These are phyloP conservation scores for Mactra quadrangularis DNA, from an alignment of 1,140 invertebrate species.

Conservation along the genomic window DNA sequence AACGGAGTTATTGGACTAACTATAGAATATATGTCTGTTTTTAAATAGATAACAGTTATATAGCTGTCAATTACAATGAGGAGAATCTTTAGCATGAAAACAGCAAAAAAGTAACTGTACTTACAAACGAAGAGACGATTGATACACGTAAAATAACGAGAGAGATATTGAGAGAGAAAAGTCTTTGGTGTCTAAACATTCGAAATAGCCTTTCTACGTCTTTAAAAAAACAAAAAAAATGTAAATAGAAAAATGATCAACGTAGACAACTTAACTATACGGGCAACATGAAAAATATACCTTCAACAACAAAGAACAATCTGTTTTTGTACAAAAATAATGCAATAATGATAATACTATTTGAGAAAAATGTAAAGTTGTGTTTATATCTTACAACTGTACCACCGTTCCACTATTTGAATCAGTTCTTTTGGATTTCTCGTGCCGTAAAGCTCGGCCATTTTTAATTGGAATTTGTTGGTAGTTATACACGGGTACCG, in stretches of 20 bases:
- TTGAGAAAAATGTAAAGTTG: slow-evolving; percentile 3
- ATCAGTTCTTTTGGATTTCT: slow-evolving; percentile 81
- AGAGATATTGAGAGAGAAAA: no score
- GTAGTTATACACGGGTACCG: slow-evolving; percentile 75
- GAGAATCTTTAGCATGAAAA: no score
- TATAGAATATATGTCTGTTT: no score
- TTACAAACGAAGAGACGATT: no score
- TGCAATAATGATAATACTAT: slow-evolving; percentile 44
- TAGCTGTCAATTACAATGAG: no score
- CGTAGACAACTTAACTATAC: slow-evolving; percentile 5
- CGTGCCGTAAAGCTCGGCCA: slow-evolving; percentile 73
- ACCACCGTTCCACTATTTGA: slow-evolving; percentile 82
- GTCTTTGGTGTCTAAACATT: no score
- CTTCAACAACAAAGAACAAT: neutral
- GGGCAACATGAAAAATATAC: slow-evolving; percentile 27
- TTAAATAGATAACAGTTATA: no score
- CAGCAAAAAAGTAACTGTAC: no score
- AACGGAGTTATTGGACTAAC: no score
- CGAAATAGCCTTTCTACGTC: no score
- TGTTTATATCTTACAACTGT: slow-evolving; percentile 60
- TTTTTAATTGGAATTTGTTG: slow-evolving; percentile 76
- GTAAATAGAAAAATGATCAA: neutral
- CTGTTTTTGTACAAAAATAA: slow-evolving; percentile 39
- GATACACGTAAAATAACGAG: no score
- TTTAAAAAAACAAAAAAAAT: no score